These are phyloP conservation scores for Sarotherodon lohbergeri DNA, from an alignment of 2,113 vertebrate genomes.

Conservation along the genomic window DNA sequence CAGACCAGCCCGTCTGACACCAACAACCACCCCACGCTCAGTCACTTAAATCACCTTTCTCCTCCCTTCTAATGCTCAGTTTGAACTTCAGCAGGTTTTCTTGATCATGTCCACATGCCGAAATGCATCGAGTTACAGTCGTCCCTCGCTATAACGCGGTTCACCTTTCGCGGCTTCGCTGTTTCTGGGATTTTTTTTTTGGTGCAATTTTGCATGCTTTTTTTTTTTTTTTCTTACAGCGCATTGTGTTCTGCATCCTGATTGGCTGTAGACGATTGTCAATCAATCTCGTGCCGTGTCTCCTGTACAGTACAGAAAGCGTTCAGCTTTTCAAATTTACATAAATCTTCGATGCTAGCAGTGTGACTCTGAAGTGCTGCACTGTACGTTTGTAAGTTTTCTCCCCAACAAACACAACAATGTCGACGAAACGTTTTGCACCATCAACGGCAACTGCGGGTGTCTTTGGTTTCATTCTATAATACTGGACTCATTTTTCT, in stretches of 20 bases:
- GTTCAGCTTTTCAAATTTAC: background rate
- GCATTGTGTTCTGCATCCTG: background rate
- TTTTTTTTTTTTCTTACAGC: background rate
- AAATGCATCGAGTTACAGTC: background rate
- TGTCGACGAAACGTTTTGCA: background rate
- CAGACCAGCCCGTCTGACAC: rapidly evolving
- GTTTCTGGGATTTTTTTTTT: background rate
- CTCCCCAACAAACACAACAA: background rate
- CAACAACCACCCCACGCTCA: background rate
- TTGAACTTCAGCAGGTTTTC: background rate
- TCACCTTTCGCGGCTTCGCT: rapidly evolving
- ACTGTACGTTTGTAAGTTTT: background rate
- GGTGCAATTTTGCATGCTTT: background rate
- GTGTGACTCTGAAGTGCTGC: rapidly evolving
- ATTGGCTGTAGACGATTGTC: background rate
- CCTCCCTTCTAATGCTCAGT: background rate
- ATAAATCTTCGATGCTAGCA: background rate
- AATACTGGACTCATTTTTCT: rapidly evolving
- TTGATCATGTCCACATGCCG: background rate
- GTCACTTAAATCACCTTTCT: background rate
- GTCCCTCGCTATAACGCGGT: rapidly evolving
- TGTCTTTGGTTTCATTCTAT: background rate
- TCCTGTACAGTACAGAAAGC: background rate
- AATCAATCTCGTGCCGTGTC: rapidly evolving
- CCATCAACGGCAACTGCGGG: rapidly evolving